Conservation (phyloP, 1,140 invertebrate species). For the Rhyzopertha dominica region DNA sequence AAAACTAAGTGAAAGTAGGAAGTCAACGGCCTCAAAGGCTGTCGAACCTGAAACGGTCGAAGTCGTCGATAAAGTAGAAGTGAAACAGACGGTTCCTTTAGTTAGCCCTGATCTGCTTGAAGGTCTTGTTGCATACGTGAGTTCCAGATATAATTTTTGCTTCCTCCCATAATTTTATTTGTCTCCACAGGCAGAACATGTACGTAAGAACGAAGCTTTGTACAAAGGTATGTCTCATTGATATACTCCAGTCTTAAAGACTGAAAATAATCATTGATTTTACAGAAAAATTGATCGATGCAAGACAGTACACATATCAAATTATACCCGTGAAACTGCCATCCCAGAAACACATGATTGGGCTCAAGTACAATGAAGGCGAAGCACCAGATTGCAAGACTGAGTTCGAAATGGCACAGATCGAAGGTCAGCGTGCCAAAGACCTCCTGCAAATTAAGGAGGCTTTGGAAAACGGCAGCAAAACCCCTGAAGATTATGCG, state of each 20-base stretch:
- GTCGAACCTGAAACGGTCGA: no score
- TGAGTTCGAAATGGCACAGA: conserved; percentile 33
- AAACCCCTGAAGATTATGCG: conserved; percentile 10
- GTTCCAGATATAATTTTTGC: conserved; percentile 12
- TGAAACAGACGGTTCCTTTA: no score
- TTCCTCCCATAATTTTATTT: conserved; percentile 8
- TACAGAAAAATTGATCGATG: conserved; percentile 27
- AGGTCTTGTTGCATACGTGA: conserved; percentile 32
- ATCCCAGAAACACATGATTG: conserved; percentile 22
- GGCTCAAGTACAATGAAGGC: conserved; percentile 15
- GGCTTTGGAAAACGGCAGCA: conserved; percentile 11
- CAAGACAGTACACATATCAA: conserved; percentile 21
- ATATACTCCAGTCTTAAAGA: conserved; percentile 3
- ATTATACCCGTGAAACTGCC: conserved; percentile 27
- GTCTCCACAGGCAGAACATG: conserved; percentile 31
- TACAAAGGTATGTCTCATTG: conserved; percentile 27
- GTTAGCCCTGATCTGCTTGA: no score
- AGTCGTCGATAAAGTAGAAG: no score
- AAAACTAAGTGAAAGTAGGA: no score
- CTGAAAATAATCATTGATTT: conserved; percentile 4
- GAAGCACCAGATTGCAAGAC: conserved; percentile 14
- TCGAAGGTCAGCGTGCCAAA: conserved; percentile 28
- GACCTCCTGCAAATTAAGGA: conserved; percentile 10
- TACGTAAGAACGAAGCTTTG: conserved; percentile 22
- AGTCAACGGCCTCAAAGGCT: no score